Evolutionary conservation across 2,888 invertebrate genomes (phyloP), one percentile per base, ranked within the genome.

Genomic region (Parnassius smintheus): DNA sequence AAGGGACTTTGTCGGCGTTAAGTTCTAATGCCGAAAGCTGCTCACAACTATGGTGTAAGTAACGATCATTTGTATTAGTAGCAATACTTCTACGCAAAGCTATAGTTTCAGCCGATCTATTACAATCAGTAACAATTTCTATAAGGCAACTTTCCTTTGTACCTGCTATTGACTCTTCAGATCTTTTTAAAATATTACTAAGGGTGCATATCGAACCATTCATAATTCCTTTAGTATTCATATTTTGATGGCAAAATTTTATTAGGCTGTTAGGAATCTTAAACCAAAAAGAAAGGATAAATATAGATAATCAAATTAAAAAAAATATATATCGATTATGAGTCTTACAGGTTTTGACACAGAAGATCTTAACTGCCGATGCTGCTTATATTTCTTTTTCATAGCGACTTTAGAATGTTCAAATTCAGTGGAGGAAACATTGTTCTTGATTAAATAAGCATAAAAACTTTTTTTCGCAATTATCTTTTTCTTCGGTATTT

Each of bases 221-320:
- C 25, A 41, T 18, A 3, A 41, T 54, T 42, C 65, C 65, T 67
- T 72, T 62, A 42, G 52, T 52, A 51, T 53, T 75, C 59, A 72
- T 61, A 65, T 77, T 77, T 65, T 77, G 74, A 18, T 80, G 68
- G 68, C 83, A 82, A 11, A 88, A 67, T 62, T 82, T 75, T 52
- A 83, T 80, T 42, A 86, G 70, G 70, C 77, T 85, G 68, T 72
- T 75, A 41, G 87, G 84, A 72, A 89, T 87, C 89, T 90, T 66
- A 64, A 80, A 78, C 60, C 41, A 10, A 49, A 49, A 49, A 13
- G 51, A 52, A 50, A 53, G 59, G 41, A 22, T 18, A 22, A 53
- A 35, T 13, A 48, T 49, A 10, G 49, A 41, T 56, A 51, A 25
- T 51, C 41, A 22, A 13, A 44, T 50, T 45, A 35, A 13, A 52